A percentile compares a stretch with the other conserved stretches of the same genome.
Evolutionary conservation across 1,140 invertebrate genomes (phyloP).

Genomic region (Teleogryllus occipitalis): DNA sequence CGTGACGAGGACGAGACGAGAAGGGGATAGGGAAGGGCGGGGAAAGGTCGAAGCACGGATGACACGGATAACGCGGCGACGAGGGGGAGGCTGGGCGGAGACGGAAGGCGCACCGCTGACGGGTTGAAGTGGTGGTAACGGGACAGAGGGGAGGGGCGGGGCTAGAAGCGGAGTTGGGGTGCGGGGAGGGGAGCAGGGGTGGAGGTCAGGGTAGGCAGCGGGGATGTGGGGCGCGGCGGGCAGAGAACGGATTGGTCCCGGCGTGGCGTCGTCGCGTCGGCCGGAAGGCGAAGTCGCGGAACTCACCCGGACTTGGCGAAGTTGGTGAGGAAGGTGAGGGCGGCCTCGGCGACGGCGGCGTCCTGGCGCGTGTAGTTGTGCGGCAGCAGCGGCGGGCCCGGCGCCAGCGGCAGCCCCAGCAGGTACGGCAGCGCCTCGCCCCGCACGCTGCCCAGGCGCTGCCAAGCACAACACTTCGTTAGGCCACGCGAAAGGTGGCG

Average conservation of each 20-base stretch:
- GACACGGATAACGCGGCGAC: no score
- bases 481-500: no score
- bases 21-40: no score
- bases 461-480: no score
- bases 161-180: no score
- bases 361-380: constrained; percentile 69
- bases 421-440: constrained; percentile 82
- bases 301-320: constrained; percentile 59
- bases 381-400: constrained; percentile 49
- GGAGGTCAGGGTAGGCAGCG: not conserved
- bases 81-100: no score
- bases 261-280: not conserved
- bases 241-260: not conserved
- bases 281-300: not conserved
- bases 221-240: not conserved
- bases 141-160: no score
- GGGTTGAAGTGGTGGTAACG: no score
- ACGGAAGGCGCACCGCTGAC: no score
- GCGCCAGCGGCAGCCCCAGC: constrained; percentile 75
- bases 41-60: no score
- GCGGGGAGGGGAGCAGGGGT: no score
- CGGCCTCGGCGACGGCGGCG: constrained; percentile 60
- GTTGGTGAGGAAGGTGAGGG: constrained; percentile 65
- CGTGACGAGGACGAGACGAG: no score
- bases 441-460: constrained; percentile 69